These are phyloP conservation scores for Pandemis cinnamomeana DNA, from an alignment of 2,888 invertebrate species.

Conservation along the genomic window DNA sequence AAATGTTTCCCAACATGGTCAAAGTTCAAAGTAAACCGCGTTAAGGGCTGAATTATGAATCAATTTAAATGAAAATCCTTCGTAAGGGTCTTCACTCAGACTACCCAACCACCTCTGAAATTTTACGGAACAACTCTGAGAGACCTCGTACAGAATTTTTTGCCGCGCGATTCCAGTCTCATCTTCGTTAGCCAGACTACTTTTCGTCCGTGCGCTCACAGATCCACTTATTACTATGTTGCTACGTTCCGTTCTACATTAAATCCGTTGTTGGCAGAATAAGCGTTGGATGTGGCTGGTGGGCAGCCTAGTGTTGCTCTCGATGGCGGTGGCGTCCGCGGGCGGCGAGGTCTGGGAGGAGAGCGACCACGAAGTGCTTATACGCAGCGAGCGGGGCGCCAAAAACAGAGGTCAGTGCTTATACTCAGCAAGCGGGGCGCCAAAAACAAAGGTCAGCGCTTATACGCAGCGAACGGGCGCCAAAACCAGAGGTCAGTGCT, in stretches of 20 bases:
- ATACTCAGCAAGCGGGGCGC: not conserved
- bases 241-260: not conserved
- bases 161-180: too few relatives aligned
- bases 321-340: conserved; percentile 77
- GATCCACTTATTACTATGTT: not conserved
- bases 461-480: not conserved
- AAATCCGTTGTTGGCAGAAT: conserved; percentile 51
- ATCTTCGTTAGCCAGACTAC: too few relatives aligned
- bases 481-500: not conserved
- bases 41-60: too few relatives aligned
- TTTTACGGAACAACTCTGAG: too few relatives aligned
- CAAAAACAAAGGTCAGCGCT: not conserved
- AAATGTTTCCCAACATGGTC: too few relatives aligned
- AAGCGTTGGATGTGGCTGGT: conserved; percentile 75
- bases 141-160: too few relatives aligned
- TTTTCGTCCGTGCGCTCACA: too few relatives aligned
- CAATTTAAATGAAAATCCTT: too few relatives aligned
- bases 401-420: conserved; percentile 86
- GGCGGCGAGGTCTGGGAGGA: conserved; percentile 92
- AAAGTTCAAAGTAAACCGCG: too few relatives aligned
- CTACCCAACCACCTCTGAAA: too few relatives aligned
- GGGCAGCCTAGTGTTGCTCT: conserved; percentile 78
- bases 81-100: too few relatives aligned
- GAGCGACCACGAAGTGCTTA: conserved; percentile 90
- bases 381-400: conserved; percentile 91